These are phyloP conservation scores for Allacma fusca DNA, from an alignment of 2,888 invertebrate species.

Conservation along the genomic window DNA sequence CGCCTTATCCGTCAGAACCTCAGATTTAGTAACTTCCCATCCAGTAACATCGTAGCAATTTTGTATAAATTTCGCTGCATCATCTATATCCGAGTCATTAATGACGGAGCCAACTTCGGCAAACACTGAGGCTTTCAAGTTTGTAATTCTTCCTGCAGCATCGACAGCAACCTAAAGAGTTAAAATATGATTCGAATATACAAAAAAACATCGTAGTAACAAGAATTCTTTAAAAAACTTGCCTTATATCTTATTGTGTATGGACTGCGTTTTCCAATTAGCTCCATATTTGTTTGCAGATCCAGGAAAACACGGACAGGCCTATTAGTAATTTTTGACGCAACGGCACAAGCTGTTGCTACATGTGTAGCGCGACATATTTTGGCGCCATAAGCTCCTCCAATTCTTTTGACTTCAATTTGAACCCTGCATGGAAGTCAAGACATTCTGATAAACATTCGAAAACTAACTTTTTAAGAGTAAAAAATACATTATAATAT, in stretches of 20 bases:
- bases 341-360: slow-evolving; percentile 75
- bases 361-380: slow-evolving; percentile 71
- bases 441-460: too few species aligned
- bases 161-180: slow-evolving; percentile 61
- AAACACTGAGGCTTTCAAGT: slow-evolving; percentile 68
- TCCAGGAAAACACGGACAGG: slow-evolving; percentile 77
- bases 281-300: slow-evolving; percentile 76
- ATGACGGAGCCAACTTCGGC: slow-evolving; percentile 67
- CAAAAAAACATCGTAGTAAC: too few species aligned
- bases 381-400: slow-evolving; percentile 83
- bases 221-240: too few species aligned
- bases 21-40: slow-evolving; percentile 67
- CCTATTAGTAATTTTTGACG: slow-evolving; percentile 71
- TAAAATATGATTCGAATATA: too few species aligned
- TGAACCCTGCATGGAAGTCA: slow-evolving; percentile 75
- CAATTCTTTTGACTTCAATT: slow-evolving; percentile 75
- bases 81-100: slow-evolving; percentile 67
- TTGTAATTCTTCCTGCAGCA: slow-evolving; percentile 72
- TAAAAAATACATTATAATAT: not conserved
- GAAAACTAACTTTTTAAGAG: too few species aligned
- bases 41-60: slow-evolving; percentile 72
- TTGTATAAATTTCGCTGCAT: slow-evolving; percentile 65
- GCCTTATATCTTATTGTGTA: slow-evolving; percentile 73
- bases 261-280: slow-evolving; percentile 74
- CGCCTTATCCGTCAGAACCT: slow-evolving; percentile 65